phyloP scores from a whole-genome alignment of 1,140 invertebrate species.

The Eurosta solidaginis region DNA sequence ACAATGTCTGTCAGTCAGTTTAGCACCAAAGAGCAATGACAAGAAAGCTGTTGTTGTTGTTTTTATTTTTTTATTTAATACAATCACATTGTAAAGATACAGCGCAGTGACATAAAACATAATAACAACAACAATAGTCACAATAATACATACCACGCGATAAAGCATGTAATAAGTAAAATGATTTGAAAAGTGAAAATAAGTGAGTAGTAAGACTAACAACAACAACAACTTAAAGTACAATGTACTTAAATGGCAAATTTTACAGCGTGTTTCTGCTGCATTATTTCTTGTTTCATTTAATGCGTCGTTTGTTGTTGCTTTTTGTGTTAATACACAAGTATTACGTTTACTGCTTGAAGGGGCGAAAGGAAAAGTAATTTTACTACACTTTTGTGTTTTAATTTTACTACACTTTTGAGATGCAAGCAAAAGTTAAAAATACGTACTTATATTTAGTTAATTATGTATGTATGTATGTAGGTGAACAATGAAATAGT shows the following conservation, averaged over 20 bases:
- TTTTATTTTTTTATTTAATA: no score
- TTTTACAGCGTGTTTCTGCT: neutral
- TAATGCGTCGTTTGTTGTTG: neutral
- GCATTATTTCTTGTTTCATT: neutral
- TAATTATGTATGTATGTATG: no score
- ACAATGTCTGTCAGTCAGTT: neutral
- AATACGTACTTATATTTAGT: neutral
- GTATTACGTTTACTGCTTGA: neutral
- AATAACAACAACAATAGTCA: neutral
- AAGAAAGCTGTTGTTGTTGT: no score
- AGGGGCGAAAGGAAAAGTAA: no score
- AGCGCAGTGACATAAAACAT: neutral
- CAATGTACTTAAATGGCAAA: neutral
- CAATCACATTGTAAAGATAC: neutral
- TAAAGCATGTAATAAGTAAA: neutral
- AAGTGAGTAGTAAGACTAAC: neutral
- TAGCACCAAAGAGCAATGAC: neutral
- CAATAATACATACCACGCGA: neutral
- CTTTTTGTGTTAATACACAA: neutral
- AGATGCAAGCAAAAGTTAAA: no score
- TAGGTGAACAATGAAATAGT: neutral
- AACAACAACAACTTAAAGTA: neutral
- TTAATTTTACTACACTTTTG: no score
- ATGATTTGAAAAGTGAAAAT: slow-evolving; percentile 21
- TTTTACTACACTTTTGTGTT: no score